These are phyloP conservation scores for Drosophila setosimentum DNA, from an alignment of 2,888 invertebrate species.

Conservation along the genomic window DNA sequence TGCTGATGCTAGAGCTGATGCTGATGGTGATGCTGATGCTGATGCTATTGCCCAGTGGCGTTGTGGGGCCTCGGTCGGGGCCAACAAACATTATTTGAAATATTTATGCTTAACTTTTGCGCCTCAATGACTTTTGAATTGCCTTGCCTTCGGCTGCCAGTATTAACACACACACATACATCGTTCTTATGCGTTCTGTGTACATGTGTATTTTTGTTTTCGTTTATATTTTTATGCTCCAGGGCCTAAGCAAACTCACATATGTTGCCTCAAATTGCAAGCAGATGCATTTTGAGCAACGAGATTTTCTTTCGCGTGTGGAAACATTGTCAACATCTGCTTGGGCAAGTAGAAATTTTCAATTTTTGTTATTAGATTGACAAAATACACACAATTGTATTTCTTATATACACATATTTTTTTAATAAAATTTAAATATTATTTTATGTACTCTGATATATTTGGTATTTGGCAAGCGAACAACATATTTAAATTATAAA, in stretches of 20 bases:
- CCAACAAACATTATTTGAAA: constrained; percentile 80
- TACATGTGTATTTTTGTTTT: constrained; percentile 25
- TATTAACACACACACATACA: constrained; percentile 44
- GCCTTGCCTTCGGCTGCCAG: constrained; percentile 79
- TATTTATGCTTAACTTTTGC: constrained; percentile 82
- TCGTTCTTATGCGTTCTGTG: constrained; percentile 46
- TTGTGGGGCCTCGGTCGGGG: constrained; percentile 61
- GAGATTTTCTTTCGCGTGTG: constrained; percentile 31
- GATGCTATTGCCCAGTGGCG: constrained; percentile 55
- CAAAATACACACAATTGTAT: no score
- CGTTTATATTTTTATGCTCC: constrained; percentile 44
- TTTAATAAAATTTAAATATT: not conserved
- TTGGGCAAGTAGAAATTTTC: not conserved
- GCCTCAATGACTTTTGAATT: constrained; percentile 82
- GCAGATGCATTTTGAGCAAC: constrained; percentile 46
- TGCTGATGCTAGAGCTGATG: constrained; percentile 17
- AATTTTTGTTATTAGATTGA: not conserved
- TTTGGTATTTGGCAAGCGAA: not conserved
- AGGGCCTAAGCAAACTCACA: constrained; percentile 55
- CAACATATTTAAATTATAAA: no score
- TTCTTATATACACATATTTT: not conserved
- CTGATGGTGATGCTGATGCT: not conserved
- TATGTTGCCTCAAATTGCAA: constrained; percentile 70
- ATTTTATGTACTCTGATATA: not conserved
- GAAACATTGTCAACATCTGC: constrained; percentile 44